phyloP scores from a whole-genome alignment of 2,888 invertebrate species.

The Ophion ellenae region DNA sequence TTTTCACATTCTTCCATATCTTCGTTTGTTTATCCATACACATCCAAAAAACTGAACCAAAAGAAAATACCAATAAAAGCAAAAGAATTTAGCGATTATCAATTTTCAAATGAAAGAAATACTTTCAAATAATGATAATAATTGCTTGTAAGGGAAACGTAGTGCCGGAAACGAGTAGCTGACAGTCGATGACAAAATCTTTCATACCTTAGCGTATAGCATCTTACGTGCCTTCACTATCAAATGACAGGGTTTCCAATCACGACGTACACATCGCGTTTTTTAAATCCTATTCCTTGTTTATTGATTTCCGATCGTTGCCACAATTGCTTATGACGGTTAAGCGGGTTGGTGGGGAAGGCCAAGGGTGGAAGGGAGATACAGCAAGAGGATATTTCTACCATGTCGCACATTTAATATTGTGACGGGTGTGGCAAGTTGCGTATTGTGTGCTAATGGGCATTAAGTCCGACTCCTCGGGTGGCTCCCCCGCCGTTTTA shows the following conservation, averaged over 20 bases:
- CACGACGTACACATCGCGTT: constrained; percentile 21
- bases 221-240: constrained; percentile 27
- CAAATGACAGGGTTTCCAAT: constrained; percentile 6
- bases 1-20: no score
- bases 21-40: no score
- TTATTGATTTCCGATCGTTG: constrained; percentile 21
- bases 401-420: constrained; percentile 58
- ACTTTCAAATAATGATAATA: neutral
- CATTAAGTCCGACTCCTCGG: constrained; percentile 47
- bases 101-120: neutral
- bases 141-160: neutral
- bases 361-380: neutral
- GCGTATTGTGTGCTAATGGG: constrained; percentile 76
- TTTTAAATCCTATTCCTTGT: constrained; percentile 4
- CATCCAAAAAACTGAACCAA: no score
- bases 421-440: constrained; percentile 72
- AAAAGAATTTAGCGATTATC: no score
- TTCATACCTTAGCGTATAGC: constrained; percentile 26
- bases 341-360: neutral
- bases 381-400: constrained; percentile 39
- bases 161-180: neutral
- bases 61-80: no score
- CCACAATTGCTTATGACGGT: constrained; percentile 23
- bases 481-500: constrained; percentile 34
- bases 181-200: neutral